Evolutionary conservation across 2,888 invertebrate species (phyloP).

Genomic region (Meteorus colon): DNA sequence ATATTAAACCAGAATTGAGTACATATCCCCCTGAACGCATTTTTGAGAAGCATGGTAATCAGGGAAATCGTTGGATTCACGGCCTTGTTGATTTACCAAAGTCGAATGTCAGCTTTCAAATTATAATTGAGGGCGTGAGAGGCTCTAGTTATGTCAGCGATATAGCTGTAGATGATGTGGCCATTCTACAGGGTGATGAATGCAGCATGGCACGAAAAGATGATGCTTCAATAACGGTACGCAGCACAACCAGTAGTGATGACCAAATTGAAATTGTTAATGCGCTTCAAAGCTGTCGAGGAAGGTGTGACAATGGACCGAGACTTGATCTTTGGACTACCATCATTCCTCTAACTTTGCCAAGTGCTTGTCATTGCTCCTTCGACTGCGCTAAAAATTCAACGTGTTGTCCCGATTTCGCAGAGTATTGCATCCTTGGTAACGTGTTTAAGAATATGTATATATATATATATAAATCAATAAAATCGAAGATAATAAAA

Average conservation of each 20-base stretch:
- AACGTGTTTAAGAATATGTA: constrained; percentile 43
- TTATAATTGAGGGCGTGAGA: constrained; percentile 84
- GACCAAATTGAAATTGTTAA: constrained; percentile 69
- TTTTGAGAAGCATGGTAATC: constrained; percentile 80
- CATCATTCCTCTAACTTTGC: constrained; percentile 44
- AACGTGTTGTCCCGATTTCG: constrained; percentile 82
- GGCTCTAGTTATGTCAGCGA: constrained; percentile 82
- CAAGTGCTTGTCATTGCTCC: constrained; percentile 77
- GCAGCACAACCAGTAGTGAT: constrained; percentile 49
- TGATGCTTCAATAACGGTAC: constrained; percentile 47
- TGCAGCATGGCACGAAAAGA: constrained; percentile 69
- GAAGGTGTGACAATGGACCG: constrained; percentile 61
- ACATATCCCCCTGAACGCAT: constrained; percentile 74
- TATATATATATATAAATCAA: neutral
- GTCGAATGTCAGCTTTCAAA: constrained; percentile 71
- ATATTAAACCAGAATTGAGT: constrained; percentile 73
- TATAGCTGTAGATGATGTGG: constrained; percentile 87
- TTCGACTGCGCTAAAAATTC: constrained; percentile 75
- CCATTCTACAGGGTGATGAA: constrained; percentile 77
- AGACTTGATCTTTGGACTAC: constrained; percentile 50
- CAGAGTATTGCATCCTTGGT: constrained; percentile 76
- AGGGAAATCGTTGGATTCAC: constrained; percentile 81
- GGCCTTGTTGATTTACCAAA: constrained; percentile 74
- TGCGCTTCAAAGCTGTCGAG: constrained; percentile 65
- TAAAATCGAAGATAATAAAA: neutral